Evolutionary conservation across 2,113 vertebrate species (phyloP), one percentile per base, ranked within the genome.

Genomic region (Engraulis encrasicolus): DNA sequence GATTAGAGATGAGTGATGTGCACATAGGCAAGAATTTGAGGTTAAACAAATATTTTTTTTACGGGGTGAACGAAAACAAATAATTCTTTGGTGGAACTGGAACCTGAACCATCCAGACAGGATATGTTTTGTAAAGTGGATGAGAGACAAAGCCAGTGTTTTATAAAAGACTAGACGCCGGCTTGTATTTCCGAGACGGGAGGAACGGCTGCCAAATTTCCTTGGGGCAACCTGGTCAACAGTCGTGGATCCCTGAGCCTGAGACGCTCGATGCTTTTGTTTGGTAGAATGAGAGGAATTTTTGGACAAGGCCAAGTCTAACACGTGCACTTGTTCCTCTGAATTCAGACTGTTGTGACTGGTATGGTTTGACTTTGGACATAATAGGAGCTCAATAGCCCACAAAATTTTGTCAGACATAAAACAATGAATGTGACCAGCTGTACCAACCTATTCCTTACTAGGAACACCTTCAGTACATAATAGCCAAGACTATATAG

Each of bases 281-380:
- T n/a, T 89, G 54, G 81, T 87, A 83, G 80, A 88, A 80, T 66
- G 78, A 78, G 78, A 88, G 85, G 83, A 86, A 86, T 78, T 84
- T 85, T n/a, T 84, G 87, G 82, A 83, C 78, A 84, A 27, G 82
- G 87, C 87, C 84, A 85, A n/a, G 83, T 82, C 80, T 83, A 77
- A 50, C 83, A 81, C 66, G 81, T 82, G 78, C 34, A 82, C 83
- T 81, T n/a, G n/a, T 61, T 50, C 79, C 71, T 79, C 78, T 78
- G 79, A 38, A 38, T 50, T 54, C 17, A 89, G 81, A 78, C 37
- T 78, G 81, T 81, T 83, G 83, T 66, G 81, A 85, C 84, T 80
- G 54, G 82, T 78, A 83, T 78, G 79, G 81, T 66, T 74, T 74
- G 66, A 74, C 36, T 85, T 83, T 66, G 49, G 82, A 85, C 83